A percentile compares a stretch with the other conserved stretches of the same genome.
Conservation (phyloP, 2,113 vertebrate genomes). For the Paedocypris sp. region DNA sequence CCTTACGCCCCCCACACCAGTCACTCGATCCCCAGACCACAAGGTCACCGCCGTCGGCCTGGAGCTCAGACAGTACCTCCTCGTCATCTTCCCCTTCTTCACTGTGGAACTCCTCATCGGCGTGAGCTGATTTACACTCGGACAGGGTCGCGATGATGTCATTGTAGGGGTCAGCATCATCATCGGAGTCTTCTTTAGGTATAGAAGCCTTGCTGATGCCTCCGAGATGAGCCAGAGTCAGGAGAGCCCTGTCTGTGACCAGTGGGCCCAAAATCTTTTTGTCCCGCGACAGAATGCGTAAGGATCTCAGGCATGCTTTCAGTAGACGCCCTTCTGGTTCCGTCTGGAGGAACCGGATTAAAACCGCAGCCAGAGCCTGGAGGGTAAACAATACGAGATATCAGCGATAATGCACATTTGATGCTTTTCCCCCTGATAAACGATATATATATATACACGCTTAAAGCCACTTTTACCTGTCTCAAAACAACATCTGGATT, state of each 20-base stretch:
- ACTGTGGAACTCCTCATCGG: not conserved
- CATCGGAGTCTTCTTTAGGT: slow-evolving; percentile 26
- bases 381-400: no score
- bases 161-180: slow-evolving; percentile 43
- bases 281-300: slow-evolving; percentile 58
- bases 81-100: not conserved
- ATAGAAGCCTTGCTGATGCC: slow-evolving; percentile 35
- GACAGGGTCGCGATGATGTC: slow-evolving; percentile 41
- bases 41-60: slow-evolving; percentile 23
- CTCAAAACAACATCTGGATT: slow-evolving; percentile 51
- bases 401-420: no score
- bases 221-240: slow-evolving; percentile 48
- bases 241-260: slow-evolving; percentile 46
- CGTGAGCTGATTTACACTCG: slow-evolving; percentile 30
- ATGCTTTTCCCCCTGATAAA: no score
- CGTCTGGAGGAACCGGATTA: slow-evolving; percentile 47
- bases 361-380: slow-evolving; percentile 48
- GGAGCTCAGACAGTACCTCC: not conserved
- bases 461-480: slow-evolving; percentile 43
- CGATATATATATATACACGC: not conserved
- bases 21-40: slow-evolving; percentile 15
- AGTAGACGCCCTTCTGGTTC: slow-evolving; percentile 35
- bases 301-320: slow-evolving; percentile 41
- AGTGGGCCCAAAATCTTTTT: slow-evolving; percentile 51
- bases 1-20: not conserved